Evolutionary conservation across 2,888 invertebrate species (phyloP).

Genomic region (Prosapia bicincta): DNA sequence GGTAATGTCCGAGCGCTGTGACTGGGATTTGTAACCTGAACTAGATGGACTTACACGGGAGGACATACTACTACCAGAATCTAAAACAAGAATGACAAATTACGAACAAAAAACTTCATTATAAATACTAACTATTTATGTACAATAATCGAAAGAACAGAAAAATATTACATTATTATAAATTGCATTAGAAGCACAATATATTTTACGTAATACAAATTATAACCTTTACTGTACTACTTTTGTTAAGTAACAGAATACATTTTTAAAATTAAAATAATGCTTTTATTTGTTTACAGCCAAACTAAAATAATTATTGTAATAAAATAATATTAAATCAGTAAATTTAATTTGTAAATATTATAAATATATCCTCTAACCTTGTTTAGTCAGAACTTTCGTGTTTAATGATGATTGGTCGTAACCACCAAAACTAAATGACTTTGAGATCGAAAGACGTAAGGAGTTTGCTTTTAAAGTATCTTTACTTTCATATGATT

Average conservation of each 20-base stretch:
- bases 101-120: no score
- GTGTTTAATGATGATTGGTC: conserved; percentile 49
- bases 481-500: conserved; percentile 51
- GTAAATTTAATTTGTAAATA: conserved; percentile 30
- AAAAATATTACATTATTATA: no score
- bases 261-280: no score
- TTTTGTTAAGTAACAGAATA: no score
- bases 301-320: neutral
- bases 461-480: conserved; percentile 48
- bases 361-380: conserved; percentile 46
- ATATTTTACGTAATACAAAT: no score
- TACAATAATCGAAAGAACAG: no score
- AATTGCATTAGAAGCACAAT: no score
- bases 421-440: conserved; percentile 87
- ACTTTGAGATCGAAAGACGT: conserved; percentile 65
- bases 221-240: no score
- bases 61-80: conserved; percentile 58
- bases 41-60: conserved; percentile 72
- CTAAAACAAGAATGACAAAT: conserved; percentile 47
- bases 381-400: conserved; percentile 73
- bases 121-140: no score
- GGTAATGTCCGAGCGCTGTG: conserved; percentile 61
- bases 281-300: no score
- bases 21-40: conserved; percentile 73
- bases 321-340: conserved; percentile 3